These are phyloP conservation scores for Lampris incognitus DNA, from an alignment of 2,113 vertebrate genomes.

Conservation along the genomic window DNA sequence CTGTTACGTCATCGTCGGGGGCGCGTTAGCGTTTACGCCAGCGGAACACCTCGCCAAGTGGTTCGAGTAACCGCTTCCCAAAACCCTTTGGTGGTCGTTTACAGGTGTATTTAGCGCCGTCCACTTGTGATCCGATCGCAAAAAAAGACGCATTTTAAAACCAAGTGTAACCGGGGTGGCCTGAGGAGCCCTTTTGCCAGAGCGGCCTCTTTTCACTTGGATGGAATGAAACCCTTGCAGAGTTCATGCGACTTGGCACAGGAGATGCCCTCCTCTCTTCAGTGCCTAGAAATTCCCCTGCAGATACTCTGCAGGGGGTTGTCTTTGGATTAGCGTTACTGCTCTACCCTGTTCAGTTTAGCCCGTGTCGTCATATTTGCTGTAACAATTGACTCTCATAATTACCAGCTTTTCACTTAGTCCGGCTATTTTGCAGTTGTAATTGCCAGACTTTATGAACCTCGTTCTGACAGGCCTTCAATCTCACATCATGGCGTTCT, in stretches of 20 bases:
- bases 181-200: constrained; percentile 36
- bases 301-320: too few species aligned
- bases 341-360: too few species aligned
- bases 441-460: neutral
- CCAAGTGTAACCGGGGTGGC: neutral
- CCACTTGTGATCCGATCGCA: too few species aligned
- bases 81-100: too few species aligned
- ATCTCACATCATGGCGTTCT: neutral
- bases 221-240: constrained; percentile 25
- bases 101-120: too few species aligned
- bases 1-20: too few species aligned
- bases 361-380: too few species aligned
- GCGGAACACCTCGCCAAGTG: too few species aligned
- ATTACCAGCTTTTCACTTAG: constrained; percentile 4
- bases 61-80: too few species aligned
- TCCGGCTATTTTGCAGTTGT: neutral
- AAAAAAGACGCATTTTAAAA: too few species aligned
- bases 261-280: neutral
- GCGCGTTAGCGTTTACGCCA: too few species aligned
- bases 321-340: too few species aligned
- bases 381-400: constrained; percentile 3
- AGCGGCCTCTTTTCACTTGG: constrained; percentile 45
- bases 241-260: neutral
- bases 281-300: neutral
- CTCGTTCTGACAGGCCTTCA: neutral